A percentile compares a stretch with the other conserved stretches of the same genome.
Evolutionary conservation across 1,140 invertebrate species (phyloP).

Genomic region (Papilio polyxenes): DNA sequence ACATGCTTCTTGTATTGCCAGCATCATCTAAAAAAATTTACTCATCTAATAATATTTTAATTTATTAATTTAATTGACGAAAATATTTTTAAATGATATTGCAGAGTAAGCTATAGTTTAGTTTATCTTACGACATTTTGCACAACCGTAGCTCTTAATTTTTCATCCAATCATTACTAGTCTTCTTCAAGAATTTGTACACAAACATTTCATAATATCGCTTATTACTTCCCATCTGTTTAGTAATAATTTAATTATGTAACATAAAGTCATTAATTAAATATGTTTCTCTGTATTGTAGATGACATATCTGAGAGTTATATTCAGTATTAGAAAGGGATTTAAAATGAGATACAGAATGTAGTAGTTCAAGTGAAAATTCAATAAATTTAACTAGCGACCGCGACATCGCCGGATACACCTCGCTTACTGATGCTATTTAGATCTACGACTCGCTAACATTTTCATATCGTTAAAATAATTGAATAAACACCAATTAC

Average conservation of each 20-base stretch:
- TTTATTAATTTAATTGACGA: too few species aligned
- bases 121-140: too few species aligned
- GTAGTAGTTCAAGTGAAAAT: conserved; percentile 5
- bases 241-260: neutral
- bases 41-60: too few species aligned
- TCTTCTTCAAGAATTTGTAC: too few species aligned
- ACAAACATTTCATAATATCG: too few species aligned
- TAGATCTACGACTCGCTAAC: neutral
- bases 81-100: too few species aligned
- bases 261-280: neutral
- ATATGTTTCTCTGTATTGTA: neutral
- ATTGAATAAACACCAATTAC: neutral
- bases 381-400: conserved; percentile 16
- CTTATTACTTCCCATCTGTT: neutral
- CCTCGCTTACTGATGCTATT: neutral
- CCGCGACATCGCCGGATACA: conserved; percentile 6
- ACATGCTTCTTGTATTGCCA: too few species aligned
- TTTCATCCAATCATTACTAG: too few species aligned
- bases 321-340: conserved; percentile 11
- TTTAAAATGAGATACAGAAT: conserved; percentile 12
- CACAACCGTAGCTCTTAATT: too few species aligned
- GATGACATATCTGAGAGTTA: neutral
- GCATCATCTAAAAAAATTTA: too few species aligned
- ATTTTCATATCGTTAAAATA: conserved; percentile 9
- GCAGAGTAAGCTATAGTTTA: too few species aligned